Base-by-base conservation (phyloP, 2,888 invertebrate genomes). In the Drosophila niveifrons region DNA sequence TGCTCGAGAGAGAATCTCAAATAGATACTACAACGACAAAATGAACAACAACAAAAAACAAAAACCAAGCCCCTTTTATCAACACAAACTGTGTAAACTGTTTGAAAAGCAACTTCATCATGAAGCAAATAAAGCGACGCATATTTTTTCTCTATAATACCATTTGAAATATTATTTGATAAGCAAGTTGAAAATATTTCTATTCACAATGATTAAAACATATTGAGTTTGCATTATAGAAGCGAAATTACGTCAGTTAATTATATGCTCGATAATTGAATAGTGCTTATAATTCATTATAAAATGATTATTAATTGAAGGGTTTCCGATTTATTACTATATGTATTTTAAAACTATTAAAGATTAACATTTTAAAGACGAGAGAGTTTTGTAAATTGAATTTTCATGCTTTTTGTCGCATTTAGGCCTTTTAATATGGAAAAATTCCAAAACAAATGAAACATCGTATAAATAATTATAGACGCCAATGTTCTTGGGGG, bases 401-500 rank as follows among this genome's bases (percentile, higher is more conserved):
- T 17, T 52, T 7, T 13, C 23, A 11, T 23, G 3, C 23, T 41
- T 23, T 23, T 23, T 41, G 39, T 41, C n/a, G 52, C 28, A 23
- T 41, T 53, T 53, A 28, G 41, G 39, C n/a, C 9, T 36, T 51
- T 44, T 44, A 48, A 68, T 34, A 72, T 90, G 90, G 90, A 90
- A 90, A 90, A 90, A 91, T 91, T 90, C 90, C 90, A 85, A 87
- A 90, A 90, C 90, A 91, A 90, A 90, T 90, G 90, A 90, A 90
- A 90, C 90, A 91, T 90, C 90, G 90, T 90, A 91, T 91, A 90
- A 90, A 90, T 90, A 89, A 90, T 90, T 90, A 82, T 86, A 80
- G 81, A 82, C 75, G 75, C 65, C 65, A 72, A 74, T 69, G 61
- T 64, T 75, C 75, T 75, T 67, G 66, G 61, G 64, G 69, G 73